Evolutionary conservation across 2,888 invertebrate species (phyloP), one percentile per base, ranked within the genome.

Genomic region (Drosophila neoperkinsi): DNA sequence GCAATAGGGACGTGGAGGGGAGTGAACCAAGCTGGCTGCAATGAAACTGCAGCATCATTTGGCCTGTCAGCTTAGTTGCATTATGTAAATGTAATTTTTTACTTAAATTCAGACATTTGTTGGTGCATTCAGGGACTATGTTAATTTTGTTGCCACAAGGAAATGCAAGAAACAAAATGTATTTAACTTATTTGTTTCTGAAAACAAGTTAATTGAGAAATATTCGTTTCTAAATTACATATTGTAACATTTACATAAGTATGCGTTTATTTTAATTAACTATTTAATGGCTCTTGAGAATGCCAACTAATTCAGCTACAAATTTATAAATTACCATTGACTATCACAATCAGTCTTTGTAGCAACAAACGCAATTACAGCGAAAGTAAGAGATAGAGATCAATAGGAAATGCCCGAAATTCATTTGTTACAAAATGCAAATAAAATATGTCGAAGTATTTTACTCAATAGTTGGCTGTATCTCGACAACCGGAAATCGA

Each of bases 51-150:
- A 34, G 31, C 77, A 64, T 63, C 66, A 67, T 82, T 82, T 70
- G 46, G 68, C 51, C 81, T 85, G 89, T 85, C 90, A 88, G 86
- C 85, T 84, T 77, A 70, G 65, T 65, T 85, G 78, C 84, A 89
- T 85, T 90, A 85, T 90, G 84, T 89, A 85, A 85, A 85, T 89
- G 90, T 58, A 83, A 85, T 86, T 90, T 84, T 28, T 77, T 81
- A 68, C 74, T 87, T 80, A 21, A 65, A 34, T 43, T 52, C n/a
- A 11, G 31, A 46, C 34, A 67, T 52, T 76, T 51, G 49, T 38
- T 60, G 53, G 7, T 43, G 59, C 38, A 21, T 13, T 38, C 6
- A 16, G 18, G n/a, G 51, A 21, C 25, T 21, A 50, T 49, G 5
- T 30, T 30, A 16, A 33, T n/a, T 31, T 9, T 11, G 50, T 30